Base-by-base conservation (phyloP, 2,797 vertebrate genomes). In the Esox lucius region DNA sequence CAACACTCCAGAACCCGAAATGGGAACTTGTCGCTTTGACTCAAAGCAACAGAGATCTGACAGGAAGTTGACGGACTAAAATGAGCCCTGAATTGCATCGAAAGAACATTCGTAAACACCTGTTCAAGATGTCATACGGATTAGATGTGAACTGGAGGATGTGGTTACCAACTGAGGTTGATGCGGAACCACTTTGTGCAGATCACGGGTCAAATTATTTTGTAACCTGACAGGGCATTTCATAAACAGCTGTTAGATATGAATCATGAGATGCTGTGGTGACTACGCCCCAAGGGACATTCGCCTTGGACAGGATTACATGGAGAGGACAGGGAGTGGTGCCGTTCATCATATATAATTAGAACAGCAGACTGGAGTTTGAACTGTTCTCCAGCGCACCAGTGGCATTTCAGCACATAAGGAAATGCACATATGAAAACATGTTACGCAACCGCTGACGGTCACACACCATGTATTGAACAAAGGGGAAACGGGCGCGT, bases 381-480 rank as follows among this genome's bases (percentile, higher is more conserved):
- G 82, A 84, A 83, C 85, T 11, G 17, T 49, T 71, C 59, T 70
- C 71, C 76, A 77, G 71, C 71, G 53, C 71, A 77, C 75, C 73
- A 77, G 62, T 46, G 78, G 69, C 61, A 65, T 76, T 73, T 16
- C 9, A 62, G 51, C 65, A 56, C 53, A 66, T 65, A 79, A 67
- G 74, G 46, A 73, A 49, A 73, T 7, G 3, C 35, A 39, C 35
- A 39, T 39, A 3, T 7, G 87, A 92, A 92, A 93, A 94, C 89
- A 91, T 35, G 82, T 93, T 94, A 92, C 76, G 87, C 61, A 94
- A 93, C 80, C 24, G 68, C 59, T 53, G 74, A 77, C 71, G 53
- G 64, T 80, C 51, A 78, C 82, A 84, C 85, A 77, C 79, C 75
- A 75, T 42, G 74, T 77, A 78, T 83, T 39, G 84, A 82, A 90